Evolutionary conservation across 1,140 invertebrate species (phyloP), one percentile per base, ranked within the genome.

Genomic region (Pogonus chalceus): DNA sequence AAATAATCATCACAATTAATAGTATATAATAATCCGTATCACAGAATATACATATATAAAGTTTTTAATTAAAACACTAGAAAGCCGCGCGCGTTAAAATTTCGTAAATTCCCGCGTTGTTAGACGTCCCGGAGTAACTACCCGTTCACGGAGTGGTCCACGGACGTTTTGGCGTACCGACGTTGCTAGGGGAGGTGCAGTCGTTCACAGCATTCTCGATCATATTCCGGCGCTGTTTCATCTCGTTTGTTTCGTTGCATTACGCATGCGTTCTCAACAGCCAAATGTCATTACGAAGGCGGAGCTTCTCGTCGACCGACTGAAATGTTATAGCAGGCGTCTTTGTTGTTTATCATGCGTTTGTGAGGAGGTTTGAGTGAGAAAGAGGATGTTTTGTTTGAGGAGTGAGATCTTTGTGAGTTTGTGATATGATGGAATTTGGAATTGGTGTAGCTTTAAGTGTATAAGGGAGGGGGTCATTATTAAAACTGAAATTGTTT

Each of bases 141-240:
- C n/a, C n/a, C n/a, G n/a, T n/a, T n/a, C n/a, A n/a, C n/a, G n/a
- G n/a, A n/a, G n/a, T n/a, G n/a, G n/a, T n/a, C n/a, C n/a, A n/a
- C n/a, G n/a, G n/a, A n/a, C n/a, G n/a, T n/a, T n/a, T n/a, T n/a
- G 61, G 60, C 57, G 58, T 51, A 54, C 56, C 54, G 51, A 63
- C 60, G 65, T 67, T 63, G 64, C 62, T 67, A 67, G 60, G 65
- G 65, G 65, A 62, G 65, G 65, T 60, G 53, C 64, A 51, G 58
- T 57, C 52, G 55, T 49, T 54, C 37, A 43, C 37, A 18, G 9
- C 9, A 3, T 12, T 7, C 18, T 7, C 18, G 18, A 10, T 3
- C 18, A 16, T 43, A 47, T 16, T 16, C 50, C 21, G 2, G 18
- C 26, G 10, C 18, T 7, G 23, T 10, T 23, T 20, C 20, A n/a